phyloP scores from a whole-genome alignment of 2,888 invertebrate genomes.

The Troilus luridus region DNA sequence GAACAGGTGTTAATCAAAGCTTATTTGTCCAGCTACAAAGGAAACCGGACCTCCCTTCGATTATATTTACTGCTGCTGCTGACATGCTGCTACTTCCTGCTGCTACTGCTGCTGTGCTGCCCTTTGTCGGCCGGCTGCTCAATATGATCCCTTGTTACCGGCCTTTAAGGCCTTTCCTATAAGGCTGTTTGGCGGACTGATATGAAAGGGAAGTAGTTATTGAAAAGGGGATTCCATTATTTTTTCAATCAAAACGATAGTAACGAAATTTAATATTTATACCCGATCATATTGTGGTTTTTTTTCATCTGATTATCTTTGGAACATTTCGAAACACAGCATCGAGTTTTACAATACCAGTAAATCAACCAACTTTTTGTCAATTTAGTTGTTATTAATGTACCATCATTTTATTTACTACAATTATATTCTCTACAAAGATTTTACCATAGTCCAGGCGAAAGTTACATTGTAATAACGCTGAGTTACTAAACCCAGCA shows the following conservation, averaged over 20 bases:
- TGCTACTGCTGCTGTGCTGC: neutral
- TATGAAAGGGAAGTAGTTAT: too few species aligned
- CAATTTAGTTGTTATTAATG: too few species aligned
- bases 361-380: too few species aligned
- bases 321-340: too few species aligned
- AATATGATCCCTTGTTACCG: neutral
- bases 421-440: too few species aligned
- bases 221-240: neutral
- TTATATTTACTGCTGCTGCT: neutral
- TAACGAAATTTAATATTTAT: neutral
- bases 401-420: too few species aligned
- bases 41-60: neutral
- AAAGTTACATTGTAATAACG: too few species aligned
- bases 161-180: neutral
- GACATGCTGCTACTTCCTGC: too few species aligned
- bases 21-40: neutral
- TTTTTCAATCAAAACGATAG: neutral
- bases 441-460: too few species aligned
- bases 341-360: neutral
- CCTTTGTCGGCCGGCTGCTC: neutral
- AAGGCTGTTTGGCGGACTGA: too few species aligned
- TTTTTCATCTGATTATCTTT: too few species aligned
- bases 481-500: too few species aligned
- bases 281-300: neutral
- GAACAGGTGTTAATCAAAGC: constrained; percentile 30